Conservation (phyloP, 2,888 invertebrate species). For the Elmis aenea region DNA sequence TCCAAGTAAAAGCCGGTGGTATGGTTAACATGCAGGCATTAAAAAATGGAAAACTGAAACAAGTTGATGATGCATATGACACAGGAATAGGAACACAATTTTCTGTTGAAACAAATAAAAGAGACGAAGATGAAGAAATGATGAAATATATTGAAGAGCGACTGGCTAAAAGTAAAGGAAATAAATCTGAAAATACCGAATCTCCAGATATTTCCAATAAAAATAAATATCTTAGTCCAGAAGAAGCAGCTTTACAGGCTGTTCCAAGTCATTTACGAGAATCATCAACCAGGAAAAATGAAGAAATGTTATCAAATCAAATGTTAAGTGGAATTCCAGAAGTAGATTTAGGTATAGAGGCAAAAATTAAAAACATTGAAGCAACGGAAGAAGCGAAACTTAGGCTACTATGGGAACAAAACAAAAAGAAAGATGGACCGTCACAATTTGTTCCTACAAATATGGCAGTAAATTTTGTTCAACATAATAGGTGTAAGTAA, state of each 20-base stretch:
- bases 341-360: constrained; percentile 98
- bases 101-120: constrained; percentile 95
- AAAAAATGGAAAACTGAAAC: constrained; percentile 74
- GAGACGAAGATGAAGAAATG: constrained; percentile 99
- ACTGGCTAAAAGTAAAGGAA: constrained; percentile 77
- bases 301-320: constrained; percentile 99
- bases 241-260: constrained; percentile 84
- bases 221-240: constrained; percentile 70
- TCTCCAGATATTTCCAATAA: constrained; percentile 32
- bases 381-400: constrained; percentile 98
- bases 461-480: constrained; percentile 97
- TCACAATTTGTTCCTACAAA: constrained; percentile 96
- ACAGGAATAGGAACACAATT: constrained; percentile 95
- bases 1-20: constrained; percentile 76
- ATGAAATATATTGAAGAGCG: constrained; percentile 88
- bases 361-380: constrained; percentile 97
- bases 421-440: constrained; percentile 87
- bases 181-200: constrained; percentile 36
- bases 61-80: constrained; percentile 87
- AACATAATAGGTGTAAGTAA: constrained; percentile 86
- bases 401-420: constrained; percentile 80
- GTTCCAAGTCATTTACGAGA: constrained; percentile 65
- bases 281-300: constrained; percentile 82
- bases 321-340: constrained; percentile 99
- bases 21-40: constrained; percentile 84